Base-by-base conservation (phyloP, 2,113 vertebrate species). In the Crocuta crocuta region DNA sequence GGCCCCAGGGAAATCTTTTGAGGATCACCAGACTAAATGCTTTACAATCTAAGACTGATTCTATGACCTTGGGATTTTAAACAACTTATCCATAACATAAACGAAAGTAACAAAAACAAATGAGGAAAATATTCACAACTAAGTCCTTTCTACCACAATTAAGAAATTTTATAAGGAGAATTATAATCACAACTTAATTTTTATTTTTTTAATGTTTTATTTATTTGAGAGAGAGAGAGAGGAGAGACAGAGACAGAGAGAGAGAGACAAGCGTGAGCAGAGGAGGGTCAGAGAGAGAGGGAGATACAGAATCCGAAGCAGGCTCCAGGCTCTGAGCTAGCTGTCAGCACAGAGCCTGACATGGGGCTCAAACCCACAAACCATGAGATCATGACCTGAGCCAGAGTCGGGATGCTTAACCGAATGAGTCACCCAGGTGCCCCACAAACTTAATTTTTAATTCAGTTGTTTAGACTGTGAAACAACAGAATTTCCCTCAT, bases 51-150 rank as follows among this genome's bases (percentile, higher is more conserved):
- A 74, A 94, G 70, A 58, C 0, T 68, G 24, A 66, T 5, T 33
- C 26, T 78, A 31, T 35, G 21, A 33, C 33, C 28, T 66, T 63
- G 19, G 21, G 15, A 84, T 39, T 91, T 91, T 95, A 78, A 96
- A 91, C 13, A 90, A 89, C 3, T 55, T 78, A 74, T 92, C 35
- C 4, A 50, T 74, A 33, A 79, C 6, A 86, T 10, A 89, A 58
- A 90, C 21, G 31, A 48, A 84, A 81, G 63, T 79, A 35, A 88
- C 12, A 86, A 71, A 84, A 79, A 73, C 12, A 66, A 92, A 58
- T 53, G n/a, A 79, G 81, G 28, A 89, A 80, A 89, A 81, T 53
- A 81, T 33, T 95, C 33, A 76, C 79, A 95, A 85, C 65, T 19
- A 92, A 78, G 76, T 90, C 9, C 83, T 83, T 78, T 81, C 65